Base-by-base conservation (phyloP, 2,888 invertebrate genomes). In the Melolontha melolontha region DNA sequence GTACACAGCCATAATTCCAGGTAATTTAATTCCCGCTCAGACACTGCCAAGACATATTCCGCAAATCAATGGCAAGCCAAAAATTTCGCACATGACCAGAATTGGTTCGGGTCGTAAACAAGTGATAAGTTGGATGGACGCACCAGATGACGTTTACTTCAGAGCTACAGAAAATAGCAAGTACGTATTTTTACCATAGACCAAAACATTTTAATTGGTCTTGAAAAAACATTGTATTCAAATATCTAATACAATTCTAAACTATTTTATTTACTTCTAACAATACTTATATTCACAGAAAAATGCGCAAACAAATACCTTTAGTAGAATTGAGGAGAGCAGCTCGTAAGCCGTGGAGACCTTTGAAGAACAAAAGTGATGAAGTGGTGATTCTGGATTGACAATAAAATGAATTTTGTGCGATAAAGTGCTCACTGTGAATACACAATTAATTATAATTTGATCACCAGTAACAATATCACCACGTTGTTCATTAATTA, bases 111-210 rank as follows among this genome's bases (percentile, higher is more conserved):
- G 89, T 39, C 89, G 95, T 57, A 95, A 96, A 80, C 96, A 95
- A 85, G 95, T 96, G 78, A 95, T 97, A 82, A 96, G 96, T 80
- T 97, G 96, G 96, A 96, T 96, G 92, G 97, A 98, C 84, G 97
- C 97, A 67, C 97, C 97, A 17, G 97, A 98, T 82, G 97, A 98
- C 86, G 93, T 97, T 74, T 97, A 95, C 86, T 97, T 96, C 86
- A 90, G 94, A 82, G 96, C 96, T 77, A 95, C 94, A 52, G 94
- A 94, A 77, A 88, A 90, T 76, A 94, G 94, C 85, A 97, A 94
- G 97, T 96, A 86, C 87, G 91, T 87, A 57, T 17, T 12, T 27
- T 49, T 47, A 14, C n/a, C 51, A 22, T 22, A 22, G 22, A 22
- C 4, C 22, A 22, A 22, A 22, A 22, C n/a, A n/a, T n/a, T n/a